Base-by-base conservation (phyloP, 2,888 invertebrate species). In the Nephrotoma flavescens region DNA sequence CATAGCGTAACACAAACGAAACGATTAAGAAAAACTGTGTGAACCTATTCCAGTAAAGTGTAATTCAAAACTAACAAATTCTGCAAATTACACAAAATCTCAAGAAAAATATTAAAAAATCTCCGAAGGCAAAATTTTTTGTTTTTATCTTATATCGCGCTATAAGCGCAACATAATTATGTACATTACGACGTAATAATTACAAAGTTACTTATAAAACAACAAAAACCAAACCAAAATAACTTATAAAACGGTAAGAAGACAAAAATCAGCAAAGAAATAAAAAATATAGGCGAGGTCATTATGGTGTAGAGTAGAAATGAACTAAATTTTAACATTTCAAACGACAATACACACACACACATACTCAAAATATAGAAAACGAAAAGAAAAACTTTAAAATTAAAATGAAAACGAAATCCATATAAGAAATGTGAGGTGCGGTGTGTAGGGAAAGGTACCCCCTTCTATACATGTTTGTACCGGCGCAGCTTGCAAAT, bases 311-410 rank as follows among this genome's bases (percentile, higher is more conserved):
- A 52, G 15, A 83, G 11, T 83, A 83, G 41, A 84, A 84, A 42
- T 84, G 84, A 84, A 84, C 84, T 84, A 84, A 42, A 84, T 84
- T 84, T 84, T 42, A 84, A 42, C 84, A 84, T 84, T 84, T 71
- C 41, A 84, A 84, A 84, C 42, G 42, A 42, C 42, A 84, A 6
- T 3, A 84, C n/a, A 83, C 2, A 83, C 12, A 83, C 12, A 83
- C 41, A 84, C 6, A 19, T 7, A 41, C 9, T 31, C 4, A 6
- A 11, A 19, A 0, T 12, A 11, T 15, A 84, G 84, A 84, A 42
- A 42, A 84, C 41, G 84, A 84, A 84, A 84, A 42, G 42, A 71
- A 71, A 71, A 71, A 71, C 71, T 71, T 15, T 57, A n/a, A 57
- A 83, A 1, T 84, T 42, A 42, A 31, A 41, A 84, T 84, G 84